Evolutionary conservation across 2,888 invertebrate genomes (phyloP).

Genomic region (Hoplodrina blanda): DNA sequence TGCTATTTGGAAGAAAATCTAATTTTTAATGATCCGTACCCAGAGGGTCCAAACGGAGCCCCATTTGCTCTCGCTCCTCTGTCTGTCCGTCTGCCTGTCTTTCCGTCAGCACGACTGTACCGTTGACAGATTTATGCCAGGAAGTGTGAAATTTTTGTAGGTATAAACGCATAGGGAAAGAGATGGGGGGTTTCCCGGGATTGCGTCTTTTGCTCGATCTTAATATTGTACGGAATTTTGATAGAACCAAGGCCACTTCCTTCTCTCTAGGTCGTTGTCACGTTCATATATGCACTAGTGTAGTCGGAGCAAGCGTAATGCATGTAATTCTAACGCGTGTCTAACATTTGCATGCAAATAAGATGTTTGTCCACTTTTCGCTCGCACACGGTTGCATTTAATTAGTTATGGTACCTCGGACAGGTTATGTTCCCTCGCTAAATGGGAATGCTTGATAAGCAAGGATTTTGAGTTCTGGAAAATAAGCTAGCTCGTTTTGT

Average conservation of each 20-base stretch:
- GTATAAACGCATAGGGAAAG: no score
- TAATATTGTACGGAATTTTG: no score
- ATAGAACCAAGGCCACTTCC: conserved; percentile 23
- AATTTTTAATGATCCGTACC: no score
- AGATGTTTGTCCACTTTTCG: conserved; percentile 70
- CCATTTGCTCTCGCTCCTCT: no score
- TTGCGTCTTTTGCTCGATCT: no score
- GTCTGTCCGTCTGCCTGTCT: no score
- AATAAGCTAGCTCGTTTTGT: not conserved
- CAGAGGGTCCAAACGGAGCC: no score
- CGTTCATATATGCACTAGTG: conserved; percentile 37
- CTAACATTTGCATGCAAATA: conserved; percentile 74
- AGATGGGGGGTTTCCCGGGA: no score
- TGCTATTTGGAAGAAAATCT: no score
- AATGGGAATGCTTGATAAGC: conserved; percentile 40
- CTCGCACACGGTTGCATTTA: conserved; percentile 54
- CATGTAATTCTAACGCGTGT: conserved; percentile 61
- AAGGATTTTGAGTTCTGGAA: conserved; percentile 23
- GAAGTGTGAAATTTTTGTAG: no score
- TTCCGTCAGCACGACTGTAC: no score
- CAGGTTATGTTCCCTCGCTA: conserved; percentile 25
- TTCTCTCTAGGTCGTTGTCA: conserved; percentile 21
- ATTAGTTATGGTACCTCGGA: conserved; percentile 51
- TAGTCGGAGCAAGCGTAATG: conserved; percentile 47
- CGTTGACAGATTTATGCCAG: no score